Percentiles rank a stretch among this genome's conserved stretches.
Conservation (phyloP, 2,888 invertebrate species). For the Stramonita haemastoma region DNA sequence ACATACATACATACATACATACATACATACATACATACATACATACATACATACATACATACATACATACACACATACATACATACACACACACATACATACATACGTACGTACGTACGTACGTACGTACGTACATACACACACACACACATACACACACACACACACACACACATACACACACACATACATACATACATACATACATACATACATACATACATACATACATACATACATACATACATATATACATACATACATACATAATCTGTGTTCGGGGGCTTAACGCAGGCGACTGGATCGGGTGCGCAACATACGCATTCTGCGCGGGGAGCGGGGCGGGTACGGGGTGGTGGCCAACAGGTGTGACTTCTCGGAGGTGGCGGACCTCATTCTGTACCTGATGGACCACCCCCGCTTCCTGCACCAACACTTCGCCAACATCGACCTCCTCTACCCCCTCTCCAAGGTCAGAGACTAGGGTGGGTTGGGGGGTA, state of each 20-base stretch:
- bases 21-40: not conserved
- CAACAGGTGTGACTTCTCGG: constrained; percentile 78
- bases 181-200: not conserved
- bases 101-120: not conserved
- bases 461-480: constrained; percentile 83
- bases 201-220: not conserved
- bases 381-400: constrained; percentile 88
- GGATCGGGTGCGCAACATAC: constrained; percentile 9
- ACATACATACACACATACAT: constrained; percentile 6
- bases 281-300: not conserved
- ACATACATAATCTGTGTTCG: not conserved
- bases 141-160: not conserved
- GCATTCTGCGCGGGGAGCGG: not conserved
- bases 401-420: constrained; percentile 91
- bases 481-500: not conserved
- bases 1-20: not conserved
- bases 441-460: constrained; percentile 93
- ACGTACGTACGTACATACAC: not conserved
- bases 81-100: not conserved
- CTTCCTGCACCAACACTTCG: constrained; percentile 92
- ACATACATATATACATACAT: not conserved
- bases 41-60: not conserved
- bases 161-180: not conserved
- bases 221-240: not conserved
- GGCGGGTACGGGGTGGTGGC: constrained; percentile 74